Evolutionary conservation across 1,140 invertebrate genomes (phyloP), one percentile per base, ranked within the genome.

Genomic region (Drosophila sp.): DNA sequence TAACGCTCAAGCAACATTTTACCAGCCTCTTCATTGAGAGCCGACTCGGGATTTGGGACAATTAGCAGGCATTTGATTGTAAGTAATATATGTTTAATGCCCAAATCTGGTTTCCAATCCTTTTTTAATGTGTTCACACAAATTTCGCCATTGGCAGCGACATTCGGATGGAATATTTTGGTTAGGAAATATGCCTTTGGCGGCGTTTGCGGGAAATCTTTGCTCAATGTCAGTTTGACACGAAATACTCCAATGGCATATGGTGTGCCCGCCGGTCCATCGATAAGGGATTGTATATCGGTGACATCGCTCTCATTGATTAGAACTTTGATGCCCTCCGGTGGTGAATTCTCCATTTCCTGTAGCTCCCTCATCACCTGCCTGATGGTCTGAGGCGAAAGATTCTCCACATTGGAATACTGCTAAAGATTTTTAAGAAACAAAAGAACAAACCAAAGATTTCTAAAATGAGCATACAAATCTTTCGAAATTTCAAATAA

Each of bases 141-240:
- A 91, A 99, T 99, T 93, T 99, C 98, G 41, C 98, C 98, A 93
- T 96, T 97, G 81, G 94, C 94, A 8, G 98, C 96, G 79, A 99
- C 98, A 94, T 99, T 99, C 33, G 98, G 98, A 93, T 99, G 98
- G 93, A 99, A 99, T 84, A 99, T 98, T 94, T 98, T 98, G 60
- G 98, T 99, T 33, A 98, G 93, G 92, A 99, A 99, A 93, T 96
- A 98, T 44, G 97, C 98, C 93, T 98, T 98, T 23, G 98, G 98
- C 75, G 98, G 98, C 84, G 96, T 94, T 80, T 96, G 94, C 25
- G 98, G 98, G 93, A 98, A 99, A 92, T 98, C 97, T 93, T 98
- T 98, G 1, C 97, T 97, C 8, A 99, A 93, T 66, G 96, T 95
- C 71, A 99, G 92, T 93, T 98, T 98, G 63, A 99, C 96, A 92